Conservation (phyloP, 1,140 invertebrate species). For the Diachasma alloeum region DNA sequence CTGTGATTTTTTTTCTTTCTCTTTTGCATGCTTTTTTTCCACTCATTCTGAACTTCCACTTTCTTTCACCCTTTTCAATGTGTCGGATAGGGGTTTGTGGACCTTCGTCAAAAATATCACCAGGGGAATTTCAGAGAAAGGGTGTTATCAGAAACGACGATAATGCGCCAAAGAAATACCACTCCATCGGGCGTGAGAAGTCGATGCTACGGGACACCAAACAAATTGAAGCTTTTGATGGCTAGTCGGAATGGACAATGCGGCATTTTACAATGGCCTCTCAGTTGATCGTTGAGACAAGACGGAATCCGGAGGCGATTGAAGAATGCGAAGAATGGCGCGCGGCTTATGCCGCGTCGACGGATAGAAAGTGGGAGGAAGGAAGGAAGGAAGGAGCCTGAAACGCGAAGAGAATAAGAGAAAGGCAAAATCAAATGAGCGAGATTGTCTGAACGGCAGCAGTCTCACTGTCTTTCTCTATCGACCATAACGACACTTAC, state of each 20-base stretch:
- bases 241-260: slow-evolving; percentile 34
- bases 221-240: slow-evolving; percentile 39
- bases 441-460: slow-evolving; percentile 1
- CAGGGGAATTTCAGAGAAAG: not conserved
- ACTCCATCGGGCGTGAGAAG: slow-evolving; percentile 13
- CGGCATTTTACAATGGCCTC: slow-evolving; percentile 41
- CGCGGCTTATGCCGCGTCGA: not conserved
- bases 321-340: not conserved
- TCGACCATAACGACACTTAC: slow-evolving; percentile 6
- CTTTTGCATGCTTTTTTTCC: not conserved
- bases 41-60: not conserved
- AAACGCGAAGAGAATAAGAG: not conserved
- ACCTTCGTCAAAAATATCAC: not conserved
- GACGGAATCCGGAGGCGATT: not conserved
- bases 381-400: not conserved
- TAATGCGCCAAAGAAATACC: slow-evolving; percentile 18
- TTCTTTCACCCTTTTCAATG: not conserved
- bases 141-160: not conserved
- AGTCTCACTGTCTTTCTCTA: slow-evolving; percentile 35
- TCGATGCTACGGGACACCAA: slow-evolving; percentile 18
- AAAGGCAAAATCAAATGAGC: not conserved
- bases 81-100: not conserved
- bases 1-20: not conserved
- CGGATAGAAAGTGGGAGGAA: not conserved
- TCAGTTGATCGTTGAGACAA: slow-evolving; percentile 10